Evolutionary conservation across 2,797 vertebrate species (phyloP), one percentile per base, ranked within the genome.

Genomic region (Tangara arthus): DNA sequence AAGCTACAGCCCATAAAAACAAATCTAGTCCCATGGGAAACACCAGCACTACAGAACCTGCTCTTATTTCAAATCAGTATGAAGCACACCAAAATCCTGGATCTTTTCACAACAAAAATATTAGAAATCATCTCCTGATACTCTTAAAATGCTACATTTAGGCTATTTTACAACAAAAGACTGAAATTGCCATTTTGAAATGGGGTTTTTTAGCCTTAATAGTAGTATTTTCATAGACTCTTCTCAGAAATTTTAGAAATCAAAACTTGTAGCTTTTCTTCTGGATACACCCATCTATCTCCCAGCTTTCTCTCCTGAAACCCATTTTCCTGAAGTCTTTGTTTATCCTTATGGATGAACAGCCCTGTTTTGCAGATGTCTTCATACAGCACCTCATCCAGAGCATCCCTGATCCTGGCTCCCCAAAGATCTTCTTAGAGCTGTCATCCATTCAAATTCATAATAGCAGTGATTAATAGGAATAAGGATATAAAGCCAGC

Each of bases 401-500:
- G 37, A 53, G 41, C 41, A 66, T 57, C 49, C 73, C 71, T 64
- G 50, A 87, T 89, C 49, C 82, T 61, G 53, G 30, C 4, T 90
- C 59, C 77, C 49, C 56, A 50, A 49, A 22, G 63, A 53, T 60
- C 68, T 85, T 50, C 81, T 68, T 32, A 68, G 78, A 88, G 78
- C 64, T 89, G 50, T 52, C 86, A 84, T 32, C 80, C 81, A 49
- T 57, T 85, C 24, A 7, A 53, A 83, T 24, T 37, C 32, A 24
- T 60, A 87, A 90, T 1, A 82, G 68, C 49, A 77, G 57, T 61
- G 82, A 90, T 88, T 83, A 87, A 66, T 56, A 80, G 46, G 49
- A 88, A 13, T 55, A 64, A 70, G 76, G 79, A 72, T 26, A 79
- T 60, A 82, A 93, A 93, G 35, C 64, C 80, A 82, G 52, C 66